Conservation (phyloP, 2,797 vertebrate genomes). For the Myotis vivesi region DNA sequence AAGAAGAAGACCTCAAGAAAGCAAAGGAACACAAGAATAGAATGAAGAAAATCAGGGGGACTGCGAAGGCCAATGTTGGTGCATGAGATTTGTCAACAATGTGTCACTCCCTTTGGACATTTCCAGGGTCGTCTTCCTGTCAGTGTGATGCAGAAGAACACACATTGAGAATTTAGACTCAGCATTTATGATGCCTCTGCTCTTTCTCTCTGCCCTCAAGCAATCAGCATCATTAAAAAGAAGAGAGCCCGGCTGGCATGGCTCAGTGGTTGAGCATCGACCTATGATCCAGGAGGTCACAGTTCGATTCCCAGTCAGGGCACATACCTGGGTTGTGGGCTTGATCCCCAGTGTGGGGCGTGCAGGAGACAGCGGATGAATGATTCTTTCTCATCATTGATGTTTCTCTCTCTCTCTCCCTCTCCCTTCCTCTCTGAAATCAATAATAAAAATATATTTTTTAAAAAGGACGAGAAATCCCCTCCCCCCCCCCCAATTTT, state of each 20-base stretch:
- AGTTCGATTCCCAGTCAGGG: no score
- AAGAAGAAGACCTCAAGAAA: not conserved
- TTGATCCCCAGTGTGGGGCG: no score
- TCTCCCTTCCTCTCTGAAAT: no score
- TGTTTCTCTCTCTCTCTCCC: no score
- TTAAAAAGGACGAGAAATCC: not conserved
- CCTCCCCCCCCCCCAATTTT: not conserved
- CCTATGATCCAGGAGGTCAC: no score
- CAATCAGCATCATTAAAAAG: not conserved
- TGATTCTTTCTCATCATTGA: no score
- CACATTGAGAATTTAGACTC: conserved; percentile 49
- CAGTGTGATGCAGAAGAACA: not conserved
- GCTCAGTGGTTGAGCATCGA: no score
- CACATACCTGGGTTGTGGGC: no score
- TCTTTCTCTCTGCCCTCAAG: conserved; percentile 14
- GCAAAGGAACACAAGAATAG: not conserved
- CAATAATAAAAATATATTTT: no score
- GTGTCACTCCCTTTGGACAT: conserved; percentile 42
- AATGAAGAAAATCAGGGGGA: not conserved
- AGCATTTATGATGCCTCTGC: not conserved
- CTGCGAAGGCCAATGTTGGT: not conserved
- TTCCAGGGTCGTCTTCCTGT: conserved; percentile 21
- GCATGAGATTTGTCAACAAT: conserved; percentile 17
- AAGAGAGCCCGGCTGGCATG: not conserved
- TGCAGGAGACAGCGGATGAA: no score